Conservation (phyloP, 1,140 invertebrate species). For the Drosophila tristis region DNA sequence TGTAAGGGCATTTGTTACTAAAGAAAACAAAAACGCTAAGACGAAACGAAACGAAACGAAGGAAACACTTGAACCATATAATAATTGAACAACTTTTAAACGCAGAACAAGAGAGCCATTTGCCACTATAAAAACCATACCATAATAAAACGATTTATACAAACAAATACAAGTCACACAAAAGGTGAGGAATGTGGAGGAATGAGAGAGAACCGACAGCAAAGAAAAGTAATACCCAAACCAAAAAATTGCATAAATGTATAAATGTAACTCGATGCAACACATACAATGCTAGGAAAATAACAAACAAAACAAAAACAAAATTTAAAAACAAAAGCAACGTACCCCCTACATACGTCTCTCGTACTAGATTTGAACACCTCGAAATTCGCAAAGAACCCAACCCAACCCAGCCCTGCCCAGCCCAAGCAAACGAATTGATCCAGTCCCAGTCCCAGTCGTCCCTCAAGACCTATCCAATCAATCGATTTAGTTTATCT, state of each 20-base stretch:
- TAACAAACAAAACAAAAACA: slow-evolving; percentile 59
- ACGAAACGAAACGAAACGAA: slow-evolving; percentile 20
- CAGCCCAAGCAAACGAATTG: neutral
- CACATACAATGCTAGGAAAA: slow-evolving; percentile 35
- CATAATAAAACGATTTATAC: slow-evolving; percentile 35
- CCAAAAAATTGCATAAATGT: slow-evolving; percentile 53
- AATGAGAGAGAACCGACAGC: neutral
- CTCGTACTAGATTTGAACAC: slow-evolving; percentile 59
- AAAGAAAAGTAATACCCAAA: slow-evolving; percentile 9
- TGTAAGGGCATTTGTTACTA: slow-evolving; percentile 83
- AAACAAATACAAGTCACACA: slow-evolving; percentile 18
- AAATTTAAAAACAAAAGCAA: slow-evolving; percentile 21
- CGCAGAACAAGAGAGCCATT: slow-evolving; percentile 25
- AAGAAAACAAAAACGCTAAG: slow-evolving; percentile 44
- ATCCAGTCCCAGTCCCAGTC: slow-evolving; percentile 7
- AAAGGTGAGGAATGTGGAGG: slow-evolving; percentile 10
- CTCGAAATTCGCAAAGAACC: too few species aligned
- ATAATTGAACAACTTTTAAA: slow-evolving; percentile 51
- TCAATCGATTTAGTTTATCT: slow-evolving; percentile 52
- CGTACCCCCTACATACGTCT: slow-evolving; percentile 75
- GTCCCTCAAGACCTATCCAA: slow-evolving; percentile 28
- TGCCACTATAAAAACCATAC: slow-evolving; percentile 25
- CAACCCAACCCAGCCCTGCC: slow-evolving; percentile 31
- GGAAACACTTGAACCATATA: slow-evolving; percentile 16
- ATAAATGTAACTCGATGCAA: slow-evolving; percentile 60